Base-by-base conservation (phyloP, 2,797 vertebrate species). In the Halcyon smyrnensis region DNA sequence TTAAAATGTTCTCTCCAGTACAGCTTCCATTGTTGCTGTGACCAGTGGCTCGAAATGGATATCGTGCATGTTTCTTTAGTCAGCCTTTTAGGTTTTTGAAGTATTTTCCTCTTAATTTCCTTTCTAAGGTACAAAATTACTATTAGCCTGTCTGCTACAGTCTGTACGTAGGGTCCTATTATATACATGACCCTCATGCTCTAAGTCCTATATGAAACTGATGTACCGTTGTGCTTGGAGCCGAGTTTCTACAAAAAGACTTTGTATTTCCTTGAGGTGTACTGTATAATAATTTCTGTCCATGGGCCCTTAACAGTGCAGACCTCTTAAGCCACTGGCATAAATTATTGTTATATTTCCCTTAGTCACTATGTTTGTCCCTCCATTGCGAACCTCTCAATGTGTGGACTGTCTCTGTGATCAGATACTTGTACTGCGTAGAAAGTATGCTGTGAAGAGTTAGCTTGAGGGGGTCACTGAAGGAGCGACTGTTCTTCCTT, bases 11-110 rank as follows among this genome's bases (percentile, higher is more conserved):
- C 8, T 43, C 14, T 45, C 28, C 8, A 3, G 46, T 70, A 41
- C 32, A 54, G 6, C 17, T 62, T 62, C 28, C 23, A 12, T 15
- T 1, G 1, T 48, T 6, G 11, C 57, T 19, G 4, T 0, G 0
- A 37, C 36, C n/a, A 12, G 4, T 36, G 12, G 30, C 36, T 50
- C 15, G 53, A 34, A 56, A 12, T 36, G 36, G 9, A 13, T 24
- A 11, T 15, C 63, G 8, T 37, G 32, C 11, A 4, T 11, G 9
- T 64, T 92, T 90, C 62, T 87, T 71, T 63, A 51, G 21, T 68
- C 39, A 71, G 3, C 27, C 75, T 17, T 17, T 54, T 59, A n/a
- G 27, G 10, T 18, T 75, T 86, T 65, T 75, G 36, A 73, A 91
- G 46, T 5, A 3, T 65, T 69, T 82, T 45, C 41, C 12, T 83